phyloP scores from a whole-genome alignment of 2,797 vertebrate species.

The Sarcoramphus papa region DNA sequence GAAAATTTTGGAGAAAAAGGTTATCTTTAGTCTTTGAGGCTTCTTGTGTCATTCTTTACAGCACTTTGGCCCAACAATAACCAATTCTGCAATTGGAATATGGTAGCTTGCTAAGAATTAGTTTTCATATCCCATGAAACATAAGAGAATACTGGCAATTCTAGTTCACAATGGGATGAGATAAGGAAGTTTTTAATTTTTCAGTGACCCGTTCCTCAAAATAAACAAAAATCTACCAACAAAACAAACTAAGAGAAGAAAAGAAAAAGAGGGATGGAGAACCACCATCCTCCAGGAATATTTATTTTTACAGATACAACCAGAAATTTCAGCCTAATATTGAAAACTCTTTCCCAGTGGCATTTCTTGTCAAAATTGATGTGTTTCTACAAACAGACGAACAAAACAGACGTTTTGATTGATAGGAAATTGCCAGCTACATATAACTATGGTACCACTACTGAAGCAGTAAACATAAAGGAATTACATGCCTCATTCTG shows the following conservation, averaged over 20 bases:
- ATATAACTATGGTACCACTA: neutral
- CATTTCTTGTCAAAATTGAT: neutral
- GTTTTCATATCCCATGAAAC: neutral
- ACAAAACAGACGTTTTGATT: neutral
- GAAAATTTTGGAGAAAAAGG: neutral
- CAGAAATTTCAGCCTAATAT: neutral
- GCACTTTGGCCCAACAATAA: neutral
- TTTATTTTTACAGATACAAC: neutral
- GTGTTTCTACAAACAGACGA: neutral
- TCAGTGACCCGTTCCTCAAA: neutral
- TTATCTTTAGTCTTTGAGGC: neutral
- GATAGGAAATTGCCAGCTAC: neutral
- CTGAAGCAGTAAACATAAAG: neutral
- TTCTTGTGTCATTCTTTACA: neutral
- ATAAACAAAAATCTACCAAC: neutral
- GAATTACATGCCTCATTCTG: neutral
- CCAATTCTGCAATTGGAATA: neutral
- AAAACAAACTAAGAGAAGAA: neutral
- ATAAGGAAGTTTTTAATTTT: neutral
- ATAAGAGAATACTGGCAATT: neutral
- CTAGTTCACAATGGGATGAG: neutral
- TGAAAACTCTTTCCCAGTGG: neutral
- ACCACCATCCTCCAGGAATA: neutral
- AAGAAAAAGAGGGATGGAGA: neutral
- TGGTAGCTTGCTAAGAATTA: neutral